Evolutionary conservation across 2,797 vertebrate species (phyloP).

Genomic region (Sebastiscus tertius): DNA sequence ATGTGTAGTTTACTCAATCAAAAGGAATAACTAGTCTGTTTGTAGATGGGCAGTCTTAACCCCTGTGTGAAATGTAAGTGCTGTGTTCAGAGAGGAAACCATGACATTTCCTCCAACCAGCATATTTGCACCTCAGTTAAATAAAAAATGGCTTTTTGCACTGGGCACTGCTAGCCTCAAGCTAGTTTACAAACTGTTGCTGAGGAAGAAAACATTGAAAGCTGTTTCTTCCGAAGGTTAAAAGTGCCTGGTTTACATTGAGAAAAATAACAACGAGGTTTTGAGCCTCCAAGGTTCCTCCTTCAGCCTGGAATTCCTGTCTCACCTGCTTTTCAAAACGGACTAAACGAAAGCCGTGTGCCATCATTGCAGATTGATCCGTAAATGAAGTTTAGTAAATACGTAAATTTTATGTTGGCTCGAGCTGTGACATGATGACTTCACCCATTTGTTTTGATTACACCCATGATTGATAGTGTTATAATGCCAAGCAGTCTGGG

Average conservation of each 20-base stretch:
- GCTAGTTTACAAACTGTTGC: background rate
- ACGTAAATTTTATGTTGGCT: conserved; percentile 68
- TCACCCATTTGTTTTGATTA: conserved; percentile 79
- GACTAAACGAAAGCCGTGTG: background rate
- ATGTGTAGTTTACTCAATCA: conserved; percentile 10
- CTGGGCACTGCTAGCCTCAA: background rate
- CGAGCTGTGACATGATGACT: conserved; percentile 68
- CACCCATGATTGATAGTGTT: conserved; percentile 70
- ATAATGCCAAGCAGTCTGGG: conserved; percentile 63
- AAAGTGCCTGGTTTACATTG: conserved; percentile 12
- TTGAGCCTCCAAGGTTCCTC: background rate
- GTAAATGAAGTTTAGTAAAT: conserved; percentile 69
- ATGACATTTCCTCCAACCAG: conserved; percentile 18
- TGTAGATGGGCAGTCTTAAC: background rate
- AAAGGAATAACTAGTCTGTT: conserved; percentile 15
- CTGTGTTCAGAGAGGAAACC: background rate
- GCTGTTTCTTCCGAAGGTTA: background rate
- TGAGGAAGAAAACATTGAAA: background rate
- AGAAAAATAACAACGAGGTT: background rate
- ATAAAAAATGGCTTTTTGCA: conserved; percentile 24
- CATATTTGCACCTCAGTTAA: conserved; percentile 15
- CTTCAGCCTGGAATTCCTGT: background rate
- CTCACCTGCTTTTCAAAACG: conserved; percentile 27
- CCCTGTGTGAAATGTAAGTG: conserved; percentile 13
- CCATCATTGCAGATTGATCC: conserved; percentile 52